phyloP scores from a whole-genome alignment of 2,113 vertebrate genomes.

The Columba janthina region DNA sequence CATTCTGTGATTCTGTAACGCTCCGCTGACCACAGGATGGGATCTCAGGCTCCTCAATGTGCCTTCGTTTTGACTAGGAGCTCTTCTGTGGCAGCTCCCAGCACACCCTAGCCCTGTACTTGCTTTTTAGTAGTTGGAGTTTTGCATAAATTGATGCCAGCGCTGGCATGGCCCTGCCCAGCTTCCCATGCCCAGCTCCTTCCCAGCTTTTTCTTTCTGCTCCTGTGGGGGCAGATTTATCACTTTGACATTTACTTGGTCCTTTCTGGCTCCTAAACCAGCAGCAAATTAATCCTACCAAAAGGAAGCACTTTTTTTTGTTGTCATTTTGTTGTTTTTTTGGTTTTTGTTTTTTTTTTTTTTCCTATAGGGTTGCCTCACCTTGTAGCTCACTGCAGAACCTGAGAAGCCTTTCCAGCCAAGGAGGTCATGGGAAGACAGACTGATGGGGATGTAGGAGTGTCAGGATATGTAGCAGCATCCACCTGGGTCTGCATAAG shows the following conservation, averaged over 20 bases:
- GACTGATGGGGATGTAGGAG: background rate
- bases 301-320: no score
- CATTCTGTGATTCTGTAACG: no score
- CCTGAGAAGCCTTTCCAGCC: rapidly evolving
- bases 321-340: no score
- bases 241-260: no score
- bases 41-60: rapidly evolving
- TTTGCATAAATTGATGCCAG: rapidly evolving
- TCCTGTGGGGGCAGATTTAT: no score
- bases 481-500: rapidly evolving
- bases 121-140: rapidly evolving
- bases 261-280: rapidly evolving
- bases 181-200: rapidly evolving
- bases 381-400: rapidly evolving
- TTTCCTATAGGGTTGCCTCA: rapidly evolving
- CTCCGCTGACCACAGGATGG: rapidly evolving
- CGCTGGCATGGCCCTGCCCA: rapidly evolving
- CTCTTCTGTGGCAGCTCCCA: rapidly evolving
- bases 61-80: rapidly evolving
- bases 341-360: no score
- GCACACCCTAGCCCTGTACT: rapidly evolving
- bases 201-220: rapidly evolving
- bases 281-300: no score
- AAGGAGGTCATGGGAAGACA: rapidly evolving
- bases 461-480: rapidly evolving